Evolutionary conservation across 2,888 invertebrate species (phyloP).

Genomic region (Tenthredo amoena): DNA sequence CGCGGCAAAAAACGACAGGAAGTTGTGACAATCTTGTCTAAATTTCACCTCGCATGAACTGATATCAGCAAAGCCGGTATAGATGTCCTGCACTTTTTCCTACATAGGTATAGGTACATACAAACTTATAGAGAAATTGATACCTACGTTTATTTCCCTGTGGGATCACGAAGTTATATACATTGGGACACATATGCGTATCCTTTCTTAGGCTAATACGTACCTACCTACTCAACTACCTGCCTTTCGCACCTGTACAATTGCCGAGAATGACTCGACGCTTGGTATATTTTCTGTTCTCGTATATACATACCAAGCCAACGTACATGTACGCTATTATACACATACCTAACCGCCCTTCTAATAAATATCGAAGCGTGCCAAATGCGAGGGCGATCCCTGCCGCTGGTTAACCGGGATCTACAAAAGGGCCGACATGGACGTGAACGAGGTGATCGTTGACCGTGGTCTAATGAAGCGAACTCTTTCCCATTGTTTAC

Average conservation of each 20-base stretch:
- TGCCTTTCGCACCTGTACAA: constrained; percentile 32
- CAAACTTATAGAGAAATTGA: neutral
- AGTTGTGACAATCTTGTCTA: neutral
- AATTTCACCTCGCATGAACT: neutral
- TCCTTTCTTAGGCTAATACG: neutral
- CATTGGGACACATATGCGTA: neutral
- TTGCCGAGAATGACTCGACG: constrained; percentile 35
- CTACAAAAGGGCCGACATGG: constrained; percentile 46
- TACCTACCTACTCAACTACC: neutral
- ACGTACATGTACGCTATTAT: neutral
- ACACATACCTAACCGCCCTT: constrained; percentile 13
- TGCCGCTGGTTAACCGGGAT: neutral
- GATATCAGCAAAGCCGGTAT: too few species aligned
- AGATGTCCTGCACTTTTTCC: neutral
- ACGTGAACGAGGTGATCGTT: constrained; percentile 37
- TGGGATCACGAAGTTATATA: neutral
- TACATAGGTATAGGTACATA: neutral
- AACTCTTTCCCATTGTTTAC: constrained; percentile 18
- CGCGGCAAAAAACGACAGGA: too few species aligned
- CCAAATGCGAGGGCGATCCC: constrained; percentile 47
- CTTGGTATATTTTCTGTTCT: constrained; percentile 1
- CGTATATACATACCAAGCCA: neutral
- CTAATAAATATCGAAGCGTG: constrained; percentile 47
- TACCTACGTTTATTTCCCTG: neutral
- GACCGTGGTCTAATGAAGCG: constrained; percentile 41